A percentile compares a stretch with the other conserved stretches of the same genome.
These are phyloP conservation scores for Heliconius congener DNA, from an alignment of 1,140 invertebrate genomes.

Conservation along the genomic window DNA sequence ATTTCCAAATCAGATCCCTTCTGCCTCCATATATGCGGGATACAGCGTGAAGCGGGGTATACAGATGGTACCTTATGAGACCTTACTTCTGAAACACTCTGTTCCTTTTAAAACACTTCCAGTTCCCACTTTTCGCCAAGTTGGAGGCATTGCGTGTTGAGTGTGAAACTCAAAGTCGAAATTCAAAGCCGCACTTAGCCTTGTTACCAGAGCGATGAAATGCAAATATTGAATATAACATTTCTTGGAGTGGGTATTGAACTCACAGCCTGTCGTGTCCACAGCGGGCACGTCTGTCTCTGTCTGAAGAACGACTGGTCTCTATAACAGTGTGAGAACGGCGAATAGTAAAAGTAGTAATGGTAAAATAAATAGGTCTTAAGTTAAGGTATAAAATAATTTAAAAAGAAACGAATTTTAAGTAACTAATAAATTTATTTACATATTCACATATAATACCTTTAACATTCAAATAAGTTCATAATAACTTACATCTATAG, in stretches of 20 bases:
- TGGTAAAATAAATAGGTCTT: too few relatives aligned
- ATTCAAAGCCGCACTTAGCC: background rate
- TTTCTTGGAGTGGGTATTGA: too few relatives aligned
- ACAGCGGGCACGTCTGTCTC: too few relatives aligned
- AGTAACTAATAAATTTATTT: conserved; percentile 76
- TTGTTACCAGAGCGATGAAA: background rate
- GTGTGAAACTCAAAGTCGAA: background rate
- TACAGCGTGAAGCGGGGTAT: too few relatives aligned
- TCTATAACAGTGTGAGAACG: too few relatives aligned
- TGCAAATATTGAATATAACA: too few relatives aligned
- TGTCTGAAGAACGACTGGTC: too few relatives aligned
- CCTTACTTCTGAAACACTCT: background rate
- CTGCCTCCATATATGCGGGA: too few relatives aligned
- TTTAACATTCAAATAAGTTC: conserved; percentile 68
- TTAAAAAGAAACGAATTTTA: background rate
- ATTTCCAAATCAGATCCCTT: too few relatives aligned
- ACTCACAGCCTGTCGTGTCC: too few relatives aligned
- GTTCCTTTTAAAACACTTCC: background rate
- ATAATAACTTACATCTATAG: conserved; percentile 45
- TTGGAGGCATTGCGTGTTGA: background rate
- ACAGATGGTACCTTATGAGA: too few relatives aligned
- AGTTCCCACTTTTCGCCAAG: background rate
- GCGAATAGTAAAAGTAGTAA: too few relatives aligned
- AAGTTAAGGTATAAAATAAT: background rate
- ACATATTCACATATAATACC: conserved; percentile 77